Base-by-base conservation (phyloP, 1,140 invertebrate species). In the Leptopilina boulardi region DNA sequence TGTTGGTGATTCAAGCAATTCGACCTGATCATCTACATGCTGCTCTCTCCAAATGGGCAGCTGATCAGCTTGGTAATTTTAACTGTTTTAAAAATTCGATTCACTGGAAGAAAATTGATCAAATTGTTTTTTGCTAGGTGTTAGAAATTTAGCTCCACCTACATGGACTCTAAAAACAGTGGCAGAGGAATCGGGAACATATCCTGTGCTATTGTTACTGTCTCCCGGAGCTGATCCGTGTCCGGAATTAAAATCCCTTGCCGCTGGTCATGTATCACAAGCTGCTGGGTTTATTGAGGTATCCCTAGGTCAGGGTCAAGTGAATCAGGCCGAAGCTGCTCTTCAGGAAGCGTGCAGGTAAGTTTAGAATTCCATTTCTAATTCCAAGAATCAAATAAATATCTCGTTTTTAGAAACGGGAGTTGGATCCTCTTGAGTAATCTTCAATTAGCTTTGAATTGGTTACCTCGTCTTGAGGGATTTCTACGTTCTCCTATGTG, bases 361-460 rank as follows among this genome's bases (percentile, higher is more conserved):
- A 91, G n/a, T n/a, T 75, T 91, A 73, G 11, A 51, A 26, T 19
- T 15, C 4, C 11, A 3, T 30, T 75, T 56, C 51, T 44, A 42
- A 54, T 71, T 56, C 18, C 8, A 18, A 51, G 44, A 18, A 70
- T 13, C 41, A 30, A 71, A 70, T 51, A 44, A 15, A 70, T 70
- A 41, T 15, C 2, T 10, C 74, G 0, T 70, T 59, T 74, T 11
- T 51, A 83, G 80, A 19, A 78, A 66, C 23, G 95, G 95, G 3
- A 89, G 93, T 18, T 97, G 96, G 96, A 85, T 97, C 3, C 94
- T 95, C 66, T 87, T 98, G 38, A 98, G 97, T 88, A 99, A 99
- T 90, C 91, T 98, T 0, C 98, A 99, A 88, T 91, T 99, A 13
- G 95, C 97, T 13, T 94, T 94, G 0, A 92, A 93, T 38, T 98